Base-by-base conservation (phyloP, 2,888 invertebrate genomes). In the Alviniconcha strummeri region DNA sequence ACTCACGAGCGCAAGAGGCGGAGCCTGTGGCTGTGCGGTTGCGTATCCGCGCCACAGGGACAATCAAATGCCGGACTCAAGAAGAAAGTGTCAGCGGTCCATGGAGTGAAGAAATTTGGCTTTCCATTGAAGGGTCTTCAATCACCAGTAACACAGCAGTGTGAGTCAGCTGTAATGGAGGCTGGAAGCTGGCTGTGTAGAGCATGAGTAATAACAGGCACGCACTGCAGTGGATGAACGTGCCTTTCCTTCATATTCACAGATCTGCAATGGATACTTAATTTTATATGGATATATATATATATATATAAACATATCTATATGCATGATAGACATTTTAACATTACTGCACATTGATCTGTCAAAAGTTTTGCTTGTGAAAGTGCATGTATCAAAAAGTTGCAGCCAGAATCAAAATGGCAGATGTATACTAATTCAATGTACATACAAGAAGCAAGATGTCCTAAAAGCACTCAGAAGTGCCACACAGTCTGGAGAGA, bases 91-190 rank as follows among this genome's bases (percentile, higher is more conserved):
- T 80, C 5, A 67, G 54, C 11, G 69, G 79, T 17, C 79, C 79
- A 0, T 80, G 79, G 79, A 80, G 79, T 54, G 60, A 80, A 5
- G 79, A 80, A 15, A 80, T 80, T n/a, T 80, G 79, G 79, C 69
- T 80, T 15, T 69, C 60, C n/a, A 5, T 80, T 17, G 79, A 80
- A 69, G 79, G 79, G 69, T 80, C 79, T 11, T 13, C 67, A 1
- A 9, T 80, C 7, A 69, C 79, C n/a, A 69, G 19, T n/a, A 80
- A 80, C 54, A 69, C 79, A 7, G 54, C 79, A 17, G 54, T 80
- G 67, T 80, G 55, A 80, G 7, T 72, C 72, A 36, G 52, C 52
- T 36, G 36, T 36, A 36, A 36, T 36, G 36, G 36, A 36, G 36
- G 36, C 36, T 36, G 36, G 36, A 36, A 36, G 36, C 36, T 36